Percentiles rank a stretch among this genome's conserved stretches.
Evolutionary conservation across 1,140 invertebrate species (phyloP).

Genomic region (Lepidurus couesii): DNA sequence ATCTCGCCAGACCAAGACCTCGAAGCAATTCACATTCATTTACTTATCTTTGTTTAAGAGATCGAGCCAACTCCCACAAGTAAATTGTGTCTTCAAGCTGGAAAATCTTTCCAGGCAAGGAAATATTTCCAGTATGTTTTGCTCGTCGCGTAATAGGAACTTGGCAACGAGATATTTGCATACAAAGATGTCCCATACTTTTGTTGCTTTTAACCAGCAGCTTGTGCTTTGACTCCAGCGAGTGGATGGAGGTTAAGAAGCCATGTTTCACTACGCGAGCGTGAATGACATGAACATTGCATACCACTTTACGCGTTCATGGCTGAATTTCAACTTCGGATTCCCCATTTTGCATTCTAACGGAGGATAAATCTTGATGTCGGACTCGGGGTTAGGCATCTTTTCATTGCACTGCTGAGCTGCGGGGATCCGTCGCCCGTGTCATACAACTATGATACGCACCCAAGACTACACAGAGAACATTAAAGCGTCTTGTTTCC

Average conservation of each 20-base stretch:
- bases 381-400: background rate
- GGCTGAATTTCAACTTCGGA: slow-evolving; percentile 3
- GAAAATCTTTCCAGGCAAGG: background rate
- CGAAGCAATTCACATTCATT: too few species aligned
- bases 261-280: slow-evolving; percentile 16
- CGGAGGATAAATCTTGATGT: slow-evolving; percentile 2
- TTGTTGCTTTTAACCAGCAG: background rate
- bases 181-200: background rate
- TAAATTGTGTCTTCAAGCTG: too few species aligned
- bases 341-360: slow-evolving; percentile 7
- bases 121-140: background rate
- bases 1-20: too few species aligned
- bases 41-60: too few species aligned
- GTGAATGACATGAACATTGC: slow-evolving; percentile 18
- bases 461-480: too few species aligned
- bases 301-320: slow-evolving; percentile 18
- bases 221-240: background rate
- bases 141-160: slow-evolving; percentile 3
- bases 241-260: background rate
- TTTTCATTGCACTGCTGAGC: background rate
- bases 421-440: too few species aligned
- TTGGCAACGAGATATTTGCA: slow-evolving; percentile 3
- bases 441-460: too few species aligned
- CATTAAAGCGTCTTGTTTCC: too few species aligned
- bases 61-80: too few species aligned